phyloP scores from a whole-genome alignment of 1,140 invertebrate genomes.

The Bombus breviceps region DNA sequence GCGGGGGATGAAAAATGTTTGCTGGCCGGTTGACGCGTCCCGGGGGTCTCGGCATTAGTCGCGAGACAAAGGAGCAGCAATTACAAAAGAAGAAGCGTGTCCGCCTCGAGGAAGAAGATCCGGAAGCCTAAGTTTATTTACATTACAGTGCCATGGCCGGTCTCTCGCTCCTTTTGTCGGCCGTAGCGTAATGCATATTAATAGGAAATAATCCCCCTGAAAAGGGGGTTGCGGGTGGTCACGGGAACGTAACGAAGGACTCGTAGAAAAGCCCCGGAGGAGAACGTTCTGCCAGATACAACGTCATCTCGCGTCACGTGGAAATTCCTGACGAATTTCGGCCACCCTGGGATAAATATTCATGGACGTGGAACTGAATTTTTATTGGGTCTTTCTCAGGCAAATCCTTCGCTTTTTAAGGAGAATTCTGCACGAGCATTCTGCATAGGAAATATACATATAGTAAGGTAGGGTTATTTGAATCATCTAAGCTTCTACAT shows the following conservation, averaged over 20 bases:
- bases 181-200: constrained; percentile 67
- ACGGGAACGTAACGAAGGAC: constrained; percentile 49
- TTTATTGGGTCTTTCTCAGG: constrained; percentile 20
- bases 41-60: constrained; percentile 35
- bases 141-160: constrained; percentile 57
- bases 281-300: constrained; percentile 57
- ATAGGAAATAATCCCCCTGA: constrained; percentile 64
- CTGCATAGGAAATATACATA: neutral
- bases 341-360: constrained; percentile 76
- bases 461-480: too few relatives aligned
- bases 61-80: constrained; percentile 61
- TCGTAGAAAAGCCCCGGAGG: constrained; percentile 47
- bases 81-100: constrained; percentile 66
- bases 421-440: neutral
- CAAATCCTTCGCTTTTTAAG: neutral
- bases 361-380: constrained; percentile 62
- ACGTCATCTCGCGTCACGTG: constrained; percentile 72
- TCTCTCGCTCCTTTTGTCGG: constrained; percentile 63
- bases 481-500: neutral
- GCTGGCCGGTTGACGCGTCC: constrained; percentile 42
- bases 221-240: constrained; percentile 39
- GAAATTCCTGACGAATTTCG: constrained; percentile 78
- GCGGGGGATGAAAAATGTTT: constrained; percentile 60
- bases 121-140: constrained; percentile 69
- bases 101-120: constrained; percentile 58